Percentiles rank a stretch among this genome's conserved stretches.
phyloP scores from a whole-genome alignment of 2,797 vertebrate species.

The Natrix natrix region DNA sequence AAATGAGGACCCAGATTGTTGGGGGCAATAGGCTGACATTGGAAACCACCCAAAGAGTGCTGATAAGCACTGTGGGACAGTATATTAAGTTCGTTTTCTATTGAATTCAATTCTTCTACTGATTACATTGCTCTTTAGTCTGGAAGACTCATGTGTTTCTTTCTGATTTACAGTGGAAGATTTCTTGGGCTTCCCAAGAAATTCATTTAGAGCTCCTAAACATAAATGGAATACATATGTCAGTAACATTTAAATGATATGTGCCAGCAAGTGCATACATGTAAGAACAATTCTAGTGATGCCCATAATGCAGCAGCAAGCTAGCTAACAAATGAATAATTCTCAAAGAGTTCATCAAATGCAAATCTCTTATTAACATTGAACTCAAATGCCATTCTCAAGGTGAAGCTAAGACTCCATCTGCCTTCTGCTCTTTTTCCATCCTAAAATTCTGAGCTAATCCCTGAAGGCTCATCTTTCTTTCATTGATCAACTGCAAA shows the following conservation, averaged over 20 bases:
- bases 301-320: background rate
- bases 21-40: background rate
- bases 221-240: background rate
- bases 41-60: background rate
- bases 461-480: slow-evolving; percentile 3
- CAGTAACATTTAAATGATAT: background rate
- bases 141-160: background rate
- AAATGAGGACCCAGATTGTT: background rate
- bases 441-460: background rate
- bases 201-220: background rate
- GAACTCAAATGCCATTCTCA: background rate
- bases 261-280: background rate
- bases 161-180: background rate
- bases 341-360: background rate
- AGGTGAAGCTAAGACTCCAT: slow-evolving; percentile 4
- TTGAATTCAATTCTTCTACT: background rate
- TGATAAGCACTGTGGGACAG: background rate
- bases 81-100: background rate
- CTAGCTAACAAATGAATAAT: background rate
- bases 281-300: background rate
- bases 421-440: slow-evolving; percentile 4
- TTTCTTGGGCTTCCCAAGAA: background rate
- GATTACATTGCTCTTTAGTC: background rate
- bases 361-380: background rate
- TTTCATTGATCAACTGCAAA: background rate